A percentile compares a stretch with the other conserved stretches of the same genome.
phyloP scores from a whole-genome alignment of 2,113 vertebrate species.

The Anser brachyrhynchus region DNA sequence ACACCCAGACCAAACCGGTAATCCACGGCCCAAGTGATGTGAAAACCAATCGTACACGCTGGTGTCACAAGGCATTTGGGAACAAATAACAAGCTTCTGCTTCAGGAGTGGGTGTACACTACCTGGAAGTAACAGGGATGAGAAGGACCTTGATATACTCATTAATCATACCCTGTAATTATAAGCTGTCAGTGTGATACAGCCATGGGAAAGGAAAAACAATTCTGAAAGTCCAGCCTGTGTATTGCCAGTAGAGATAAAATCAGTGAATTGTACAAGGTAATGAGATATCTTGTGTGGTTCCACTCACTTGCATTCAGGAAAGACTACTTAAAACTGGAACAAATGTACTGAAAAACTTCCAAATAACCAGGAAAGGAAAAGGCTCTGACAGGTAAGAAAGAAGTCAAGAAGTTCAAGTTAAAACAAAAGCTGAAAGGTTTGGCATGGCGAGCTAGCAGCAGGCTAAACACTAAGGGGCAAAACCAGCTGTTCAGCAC shows the following conservation, averaged over 20 bases:
- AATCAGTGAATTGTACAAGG: accelerated
- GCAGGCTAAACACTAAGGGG: too few species aligned
- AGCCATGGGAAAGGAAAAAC: background rate
- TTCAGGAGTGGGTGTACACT: background rate
- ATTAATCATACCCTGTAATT: background rate
- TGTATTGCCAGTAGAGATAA: too few species aligned
- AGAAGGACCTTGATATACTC: background rate
- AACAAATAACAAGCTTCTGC: background rate
- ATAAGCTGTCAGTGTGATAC: background rate
- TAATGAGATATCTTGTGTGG: background rate
- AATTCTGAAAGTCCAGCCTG: background rate
- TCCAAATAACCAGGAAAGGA: background rate
- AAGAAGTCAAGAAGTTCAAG: background rate
- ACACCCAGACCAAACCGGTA: background rate
- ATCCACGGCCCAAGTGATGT: accelerated
- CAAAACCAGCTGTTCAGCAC: accelerated
- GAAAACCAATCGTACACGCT: background rate
- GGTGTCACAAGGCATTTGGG: background rate
- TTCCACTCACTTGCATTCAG: background rate
- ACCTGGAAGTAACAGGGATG: background rate
- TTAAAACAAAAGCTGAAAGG: background rate
- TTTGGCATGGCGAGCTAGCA: background rate
- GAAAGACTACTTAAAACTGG: too few species aligned
- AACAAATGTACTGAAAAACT: background rate
- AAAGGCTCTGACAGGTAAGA: too few species aligned